Conservation (phyloP, 2,888 invertebrate species). For the Megalurothrips usitatus region DNA sequence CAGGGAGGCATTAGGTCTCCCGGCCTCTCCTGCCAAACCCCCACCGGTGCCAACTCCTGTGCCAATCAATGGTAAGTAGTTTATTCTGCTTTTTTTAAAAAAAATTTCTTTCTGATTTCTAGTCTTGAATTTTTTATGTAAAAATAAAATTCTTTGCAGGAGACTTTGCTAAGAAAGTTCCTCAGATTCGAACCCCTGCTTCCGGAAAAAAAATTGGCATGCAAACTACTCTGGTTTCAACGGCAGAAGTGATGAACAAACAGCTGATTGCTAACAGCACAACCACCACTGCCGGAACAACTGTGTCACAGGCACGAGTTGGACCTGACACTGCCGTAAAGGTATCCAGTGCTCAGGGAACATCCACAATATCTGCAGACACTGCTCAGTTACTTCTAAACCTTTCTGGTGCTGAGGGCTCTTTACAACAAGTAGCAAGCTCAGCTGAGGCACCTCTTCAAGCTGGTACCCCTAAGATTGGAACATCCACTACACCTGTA, state of each 20-base stretch:
- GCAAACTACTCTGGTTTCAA: background rate
- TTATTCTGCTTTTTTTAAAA: background rate
- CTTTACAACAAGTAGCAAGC: background rate
- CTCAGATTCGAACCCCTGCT: background rate
- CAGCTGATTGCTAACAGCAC: background rate
- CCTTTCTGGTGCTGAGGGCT: conserved; percentile 38
- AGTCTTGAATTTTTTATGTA: background rate
- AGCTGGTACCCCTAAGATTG: background rate
- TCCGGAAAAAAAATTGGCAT: conserved; percentile 4
- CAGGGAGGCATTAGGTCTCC: conserved; percentile 40
- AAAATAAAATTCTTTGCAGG: conserved; percentile 30
- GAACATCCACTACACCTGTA: background rate
- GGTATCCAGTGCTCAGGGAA: background rate
- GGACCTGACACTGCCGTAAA: background rate
- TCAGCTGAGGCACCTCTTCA: conserved; percentile 31
- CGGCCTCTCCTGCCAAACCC: conserved; percentile 35
- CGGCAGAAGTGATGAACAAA: conserved; percentile 1
- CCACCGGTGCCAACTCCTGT: conserved; percentile 28
- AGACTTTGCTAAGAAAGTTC: conserved; percentile 34
- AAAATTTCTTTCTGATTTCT: background rate
- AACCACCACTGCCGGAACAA: background rate
- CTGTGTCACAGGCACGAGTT: background rate
- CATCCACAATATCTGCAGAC: conserved; percentile 36
- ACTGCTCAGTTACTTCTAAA: conserved; percentile 43
- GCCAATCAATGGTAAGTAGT: conserved; percentile 34